Conservation (phyloP, 2,113 vertebrate species). For the Cryptomyrus ogoouensis region DNA sequence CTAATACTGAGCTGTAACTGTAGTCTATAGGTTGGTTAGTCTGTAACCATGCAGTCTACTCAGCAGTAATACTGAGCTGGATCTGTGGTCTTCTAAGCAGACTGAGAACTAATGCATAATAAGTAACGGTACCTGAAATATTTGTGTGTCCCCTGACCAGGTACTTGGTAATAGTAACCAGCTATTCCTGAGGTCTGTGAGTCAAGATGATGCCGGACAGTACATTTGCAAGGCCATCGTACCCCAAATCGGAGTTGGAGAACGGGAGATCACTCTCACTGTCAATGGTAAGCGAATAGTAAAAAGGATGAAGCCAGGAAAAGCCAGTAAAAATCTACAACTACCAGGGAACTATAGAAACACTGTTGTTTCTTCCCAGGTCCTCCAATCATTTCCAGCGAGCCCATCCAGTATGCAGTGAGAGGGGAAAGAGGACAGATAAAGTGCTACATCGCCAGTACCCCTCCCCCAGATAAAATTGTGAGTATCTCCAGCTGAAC, state of each 20-base stretch:
- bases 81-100: not conserved
- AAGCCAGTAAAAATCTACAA: not conserved
- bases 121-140: not conserved
- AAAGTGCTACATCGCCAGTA: slow-evolving; percentile 92
- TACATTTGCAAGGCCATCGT: slow-evolving; percentile 96
- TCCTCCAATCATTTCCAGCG: slow-evolving; percentile 88
- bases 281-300: slow-evolving; percentile 73
- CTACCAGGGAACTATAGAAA: not conserved
- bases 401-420: slow-evolving; percentile 76
- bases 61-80: not conserved
- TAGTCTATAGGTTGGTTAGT: not conserved
- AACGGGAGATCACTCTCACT: slow-evolving; percentile 79
- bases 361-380: slow-evolving; percentile 52
- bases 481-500: slow-evolving; percentile 66
- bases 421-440: slow-evolving; percentile 82
- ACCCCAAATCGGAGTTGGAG: slow-evolving; percentile 85
- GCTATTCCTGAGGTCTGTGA: slow-evolving; percentile 77
- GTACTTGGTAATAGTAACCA: slow-evolving; percentile 96
- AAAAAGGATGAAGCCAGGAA: not conserved
- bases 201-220: slow-evolving; percentile 79
- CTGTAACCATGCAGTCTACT: not conserved
- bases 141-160: slow-evolving; percentile 50
- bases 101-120: not conserved
- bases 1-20: not conserved
- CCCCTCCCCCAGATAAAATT: slow-evolving; percentile 85